Evolutionary conservation across 2,888 invertebrate species (phyloP).

Genomic region (Sisyra nigra): DNA sequence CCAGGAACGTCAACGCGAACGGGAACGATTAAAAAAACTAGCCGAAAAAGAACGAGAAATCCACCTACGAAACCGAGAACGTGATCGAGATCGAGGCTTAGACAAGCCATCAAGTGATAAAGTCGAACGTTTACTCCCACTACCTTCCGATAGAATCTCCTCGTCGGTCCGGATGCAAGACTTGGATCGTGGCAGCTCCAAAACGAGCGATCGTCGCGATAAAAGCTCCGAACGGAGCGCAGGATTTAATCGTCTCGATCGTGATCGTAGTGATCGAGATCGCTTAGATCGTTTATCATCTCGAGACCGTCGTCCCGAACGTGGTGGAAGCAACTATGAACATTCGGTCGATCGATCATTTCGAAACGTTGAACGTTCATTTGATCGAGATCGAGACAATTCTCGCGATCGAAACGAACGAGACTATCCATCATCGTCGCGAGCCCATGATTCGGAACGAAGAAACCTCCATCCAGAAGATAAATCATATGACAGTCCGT

Average conservation of each 20-base stretch:
- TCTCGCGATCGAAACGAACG: conserved; percentile 19
- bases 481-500: conserved; percentile 28
- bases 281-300: conserved; percentile 28
- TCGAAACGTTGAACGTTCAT: conserved; percentile 18
- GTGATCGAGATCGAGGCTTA: conserved; percentile 37
- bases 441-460: conserved; percentile 21
- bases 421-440: conserved; percentile 19
- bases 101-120: conserved; percentile 39
- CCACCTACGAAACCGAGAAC: conserved; percentile 31
- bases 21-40: conserved; percentile 31
- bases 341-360: conserved; percentile 23
- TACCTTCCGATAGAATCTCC: conserved; percentile 43
- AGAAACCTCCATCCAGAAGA: conserved; percentile 18
- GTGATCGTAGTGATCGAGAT: conserved; percentile 34
- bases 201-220: conserved; percentile 32
- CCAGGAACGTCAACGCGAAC: conserved; percentile 38
- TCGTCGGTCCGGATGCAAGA: conserved; percentile 35
- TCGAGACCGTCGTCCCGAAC: conserved; percentile 25
- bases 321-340: conserved; percentile 27
- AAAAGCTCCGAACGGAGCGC: conserved; percentile 16
- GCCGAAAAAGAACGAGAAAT: conserved; percentile 32
- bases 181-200: conserved; percentile 32
- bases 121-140: conserved; percentile 42
- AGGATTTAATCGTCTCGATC: conserved; percentile 29
- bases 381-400: conserved; percentile 23